Evolutionary conservation across 2,113 vertebrate genomes (phyloP).

Genomic region (Struthio camelus): DNA sequence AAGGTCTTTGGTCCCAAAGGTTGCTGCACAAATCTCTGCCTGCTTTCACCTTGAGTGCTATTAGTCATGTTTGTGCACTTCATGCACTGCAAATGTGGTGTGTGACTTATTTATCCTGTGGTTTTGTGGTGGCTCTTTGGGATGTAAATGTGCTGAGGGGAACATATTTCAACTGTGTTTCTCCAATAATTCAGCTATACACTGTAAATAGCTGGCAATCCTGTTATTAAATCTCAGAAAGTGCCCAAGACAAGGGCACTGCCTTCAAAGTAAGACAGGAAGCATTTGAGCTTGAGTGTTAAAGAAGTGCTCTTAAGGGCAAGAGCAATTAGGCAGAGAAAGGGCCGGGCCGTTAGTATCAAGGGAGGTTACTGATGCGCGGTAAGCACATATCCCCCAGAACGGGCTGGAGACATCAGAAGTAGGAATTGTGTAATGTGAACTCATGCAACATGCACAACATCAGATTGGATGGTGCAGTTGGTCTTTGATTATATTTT

Average conservation of each 20-base stretch:
- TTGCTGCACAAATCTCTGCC: background rate
- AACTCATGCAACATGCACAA: background rate
- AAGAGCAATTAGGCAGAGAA: background rate
- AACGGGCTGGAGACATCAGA: background rate
- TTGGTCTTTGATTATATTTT: constrained; percentile 60
- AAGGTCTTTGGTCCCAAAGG: background rate
- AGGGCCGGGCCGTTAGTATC: background rate
- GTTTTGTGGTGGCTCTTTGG: constrained; percentile 37
- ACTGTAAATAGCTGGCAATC: constrained; percentile 28
- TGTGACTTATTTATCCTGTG: constrained; percentile 40
- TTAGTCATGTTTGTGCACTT: background rate
- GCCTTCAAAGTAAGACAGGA: background rate
- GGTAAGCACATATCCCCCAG: background rate
- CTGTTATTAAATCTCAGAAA: constrained; percentile 51
- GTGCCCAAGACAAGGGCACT: background rate
- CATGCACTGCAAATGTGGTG: background rate
- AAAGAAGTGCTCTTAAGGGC: background rate
- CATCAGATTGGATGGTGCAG: constrained; percentile 37
- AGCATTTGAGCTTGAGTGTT: constrained; percentile 9
- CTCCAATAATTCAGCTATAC: constrained; percentile 51
- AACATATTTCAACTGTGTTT: constrained; percentile 46
- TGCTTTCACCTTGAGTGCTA: constrained; percentile 18
- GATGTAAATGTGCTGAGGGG: constrained; percentile 53
- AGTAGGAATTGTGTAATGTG: constrained; percentile 10
- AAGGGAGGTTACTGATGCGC: background rate